phyloP scores from a whole-genome alignment of 2,113 vertebrate genomes.

The Etheostoma spectabile region DNA sequence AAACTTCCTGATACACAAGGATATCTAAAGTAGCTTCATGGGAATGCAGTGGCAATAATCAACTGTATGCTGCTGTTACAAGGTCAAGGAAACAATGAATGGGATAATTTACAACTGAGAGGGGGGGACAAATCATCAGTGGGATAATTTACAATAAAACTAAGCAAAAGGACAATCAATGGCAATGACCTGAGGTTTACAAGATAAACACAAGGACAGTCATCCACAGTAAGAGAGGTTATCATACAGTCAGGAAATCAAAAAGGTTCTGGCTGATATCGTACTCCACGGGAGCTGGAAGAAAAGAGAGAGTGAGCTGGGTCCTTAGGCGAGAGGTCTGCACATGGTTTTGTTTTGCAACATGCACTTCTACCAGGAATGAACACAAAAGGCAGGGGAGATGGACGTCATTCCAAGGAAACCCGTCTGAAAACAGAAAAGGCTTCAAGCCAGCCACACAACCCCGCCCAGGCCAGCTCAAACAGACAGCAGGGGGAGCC shows the following conservation, averaged over 20 bases:
- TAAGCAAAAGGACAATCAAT: constrained; percentile 10
- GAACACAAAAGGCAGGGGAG: constrained; percentile 52
- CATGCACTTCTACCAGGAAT: constrained; percentile 73
- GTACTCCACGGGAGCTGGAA: constrained; percentile 72
- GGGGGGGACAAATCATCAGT: neutral
- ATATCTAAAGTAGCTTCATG: neutral
- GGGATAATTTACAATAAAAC: constrained; percentile 5
- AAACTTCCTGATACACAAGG: neutral
- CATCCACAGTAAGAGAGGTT: constrained; percentile 25
- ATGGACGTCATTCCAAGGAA: constrained; percentile 54
- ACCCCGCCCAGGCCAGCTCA: constrained; percentile 32
- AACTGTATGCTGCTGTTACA: neutral
- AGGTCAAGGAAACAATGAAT: neutral
- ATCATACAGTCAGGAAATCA: constrained; percentile 31
- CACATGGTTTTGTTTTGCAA: constrained; percentile 56
- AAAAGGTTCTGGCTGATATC: constrained; percentile 36
- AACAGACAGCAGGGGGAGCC: constrained; percentile 72
- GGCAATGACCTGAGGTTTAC: constrained; percentile 20
- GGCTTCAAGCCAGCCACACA: constrained; percentile 55
- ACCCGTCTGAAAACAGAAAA: constrained; percentile 53
- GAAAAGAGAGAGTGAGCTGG: constrained; percentile 77
- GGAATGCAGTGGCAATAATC: neutral
- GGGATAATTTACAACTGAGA: neutral
- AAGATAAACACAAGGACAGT: constrained; percentile 15
- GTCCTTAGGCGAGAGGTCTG: constrained; percentile 78